Percentiles rank a stretch among this genome's conserved stretches.
These are phyloP conservation scores for Halictus ligatus DNA, from an alignment of 2,888 invertebrate genomes.

Conservation along the genomic window DNA sequence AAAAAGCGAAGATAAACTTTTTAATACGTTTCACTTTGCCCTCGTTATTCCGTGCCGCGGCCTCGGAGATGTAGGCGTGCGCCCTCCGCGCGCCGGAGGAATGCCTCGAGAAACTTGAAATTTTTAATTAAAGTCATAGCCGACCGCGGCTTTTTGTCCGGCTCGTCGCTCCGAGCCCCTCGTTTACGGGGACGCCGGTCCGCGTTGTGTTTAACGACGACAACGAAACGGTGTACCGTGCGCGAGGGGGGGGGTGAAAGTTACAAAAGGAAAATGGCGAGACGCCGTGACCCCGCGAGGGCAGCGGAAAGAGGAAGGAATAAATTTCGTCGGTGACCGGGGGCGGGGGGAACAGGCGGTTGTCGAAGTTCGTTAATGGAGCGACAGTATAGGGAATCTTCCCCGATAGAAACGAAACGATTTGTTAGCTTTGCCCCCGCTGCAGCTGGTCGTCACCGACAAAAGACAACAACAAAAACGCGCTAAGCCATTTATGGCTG, in stretches of 20 bases:
- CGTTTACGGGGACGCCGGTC: not conserved
- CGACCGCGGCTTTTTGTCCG: conserved; percentile 35
- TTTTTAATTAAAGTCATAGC: conserved; percentile 59
- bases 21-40: conserved; percentile 55
- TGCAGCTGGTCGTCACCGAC: not conserved
- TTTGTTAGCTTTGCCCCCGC: not conserved
- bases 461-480: not conserved
- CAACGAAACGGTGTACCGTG: not conserved
- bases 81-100: conserved; percentile 7
- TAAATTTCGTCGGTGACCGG: not conserved
- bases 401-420: not conserved
- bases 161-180: not conserved
- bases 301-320: not conserved
- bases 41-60: conserved; percentile 29
- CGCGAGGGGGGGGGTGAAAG: not conserved
- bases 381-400: not conserved
- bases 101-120: conserved; percentile 49
- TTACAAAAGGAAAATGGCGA: conserved; percentile 4
- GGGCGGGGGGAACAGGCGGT: not conserved
- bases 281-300: not conserved
- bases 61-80: conserved; percentile 11
- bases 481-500: not conserved
- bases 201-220: conserved; percentile 30
- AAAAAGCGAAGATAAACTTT: conserved; percentile 59
- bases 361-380: conserved; percentile 9